These are phyloP conservation scores for Watsonalla binaria DNA, from an alignment of 2,888 invertebrate genomes.

Conservation along the genomic window DNA sequence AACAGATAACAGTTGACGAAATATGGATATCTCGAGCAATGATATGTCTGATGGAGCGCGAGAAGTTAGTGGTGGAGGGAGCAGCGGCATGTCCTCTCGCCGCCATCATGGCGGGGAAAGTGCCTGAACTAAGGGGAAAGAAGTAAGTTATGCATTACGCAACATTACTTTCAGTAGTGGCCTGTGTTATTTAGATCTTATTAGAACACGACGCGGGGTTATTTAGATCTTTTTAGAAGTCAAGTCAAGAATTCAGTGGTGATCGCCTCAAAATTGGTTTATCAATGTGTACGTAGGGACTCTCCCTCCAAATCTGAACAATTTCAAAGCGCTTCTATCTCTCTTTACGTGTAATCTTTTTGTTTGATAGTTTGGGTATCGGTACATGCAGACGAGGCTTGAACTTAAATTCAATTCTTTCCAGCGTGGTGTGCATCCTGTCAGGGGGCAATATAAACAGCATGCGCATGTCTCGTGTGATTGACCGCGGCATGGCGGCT, in stretches of 20 bases:
- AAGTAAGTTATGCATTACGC: constrained; percentile 64
- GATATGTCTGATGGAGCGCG: constrained; percentile 84
- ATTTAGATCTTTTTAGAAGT: too few species aligned
- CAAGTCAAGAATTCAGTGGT: too few species aligned
- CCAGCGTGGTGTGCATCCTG: constrained; percentile 86
- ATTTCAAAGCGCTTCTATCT: too few species aligned
- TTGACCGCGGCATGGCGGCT: constrained; percentile 90
- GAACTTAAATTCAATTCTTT: constrained; percentile 11
- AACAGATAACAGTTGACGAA: constrained; percentile 83
- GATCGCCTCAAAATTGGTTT: too few species aligned
- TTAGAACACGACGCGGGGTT: too few species aligned
- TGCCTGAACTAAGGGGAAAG: constrained; percentile 88
- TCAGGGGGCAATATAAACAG: constrained; percentile 94
- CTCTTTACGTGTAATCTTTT: too few species aligned
- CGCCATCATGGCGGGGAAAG: constrained; percentile 85
- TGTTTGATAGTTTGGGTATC: too few species aligned
- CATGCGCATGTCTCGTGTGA: constrained; percentile 87
- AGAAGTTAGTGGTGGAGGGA: constrained; percentile 90
- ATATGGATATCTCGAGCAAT: constrained; percentile 87
- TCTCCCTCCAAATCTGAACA: too few species aligned
- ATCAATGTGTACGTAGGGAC: too few species aligned
- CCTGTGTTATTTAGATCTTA: too few species aligned
- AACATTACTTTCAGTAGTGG: too few species aligned
- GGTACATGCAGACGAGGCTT: too few species aligned
- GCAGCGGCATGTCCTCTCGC: constrained; percentile 90